Conservation (phyloP, 2,888 invertebrate species). For the Sarcophaga caerulescens region DNA sequence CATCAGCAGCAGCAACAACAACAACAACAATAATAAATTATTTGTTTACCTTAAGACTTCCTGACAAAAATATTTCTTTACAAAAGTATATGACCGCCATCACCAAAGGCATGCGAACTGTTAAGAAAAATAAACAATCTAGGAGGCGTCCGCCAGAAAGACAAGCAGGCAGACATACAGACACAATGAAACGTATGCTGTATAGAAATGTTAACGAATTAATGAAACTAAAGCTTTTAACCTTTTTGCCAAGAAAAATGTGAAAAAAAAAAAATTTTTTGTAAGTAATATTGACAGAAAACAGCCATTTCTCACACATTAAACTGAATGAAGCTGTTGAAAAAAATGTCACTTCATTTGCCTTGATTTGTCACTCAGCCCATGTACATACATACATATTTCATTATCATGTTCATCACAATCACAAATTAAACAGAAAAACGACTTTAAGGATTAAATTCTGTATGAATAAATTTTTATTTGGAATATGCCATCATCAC, state of each 20-base stretch:
- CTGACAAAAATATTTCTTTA: conserved; percentile 26
- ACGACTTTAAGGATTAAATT: conserved; percentile 31
- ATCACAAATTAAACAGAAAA: conserved; percentile 17
- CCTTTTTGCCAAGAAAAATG: conserved; percentile 17
- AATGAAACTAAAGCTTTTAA: conserved; percentile 14
- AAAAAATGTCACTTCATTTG: background rate
- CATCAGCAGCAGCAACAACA: too few relatives aligned
- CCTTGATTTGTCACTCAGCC: conserved; percentile 41
- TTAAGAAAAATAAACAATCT: conserved; percentile 19
- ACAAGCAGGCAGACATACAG: background rate
- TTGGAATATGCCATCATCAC: background rate
- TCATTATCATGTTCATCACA: conserved; percentile 29
- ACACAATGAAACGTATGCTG: background rate
- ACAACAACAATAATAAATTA: background rate
- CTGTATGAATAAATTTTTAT: conserved; percentile 1
- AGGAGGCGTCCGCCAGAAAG: too few relatives aligned
- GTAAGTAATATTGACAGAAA: conserved; percentile 12
- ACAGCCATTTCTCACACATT: conserved; percentile 10
- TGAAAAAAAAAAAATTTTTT: background rate
- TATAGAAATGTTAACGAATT: background rate
- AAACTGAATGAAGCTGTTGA: background rate
- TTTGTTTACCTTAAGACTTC: conserved; percentile 46
- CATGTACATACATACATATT: background rate
- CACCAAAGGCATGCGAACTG: conserved; percentile 28
- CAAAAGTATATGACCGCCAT: background rate